Base-by-base conservation (phyloP, 2,888 invertebrate genomes). In the Stenolophus ochropezus region DNA sequence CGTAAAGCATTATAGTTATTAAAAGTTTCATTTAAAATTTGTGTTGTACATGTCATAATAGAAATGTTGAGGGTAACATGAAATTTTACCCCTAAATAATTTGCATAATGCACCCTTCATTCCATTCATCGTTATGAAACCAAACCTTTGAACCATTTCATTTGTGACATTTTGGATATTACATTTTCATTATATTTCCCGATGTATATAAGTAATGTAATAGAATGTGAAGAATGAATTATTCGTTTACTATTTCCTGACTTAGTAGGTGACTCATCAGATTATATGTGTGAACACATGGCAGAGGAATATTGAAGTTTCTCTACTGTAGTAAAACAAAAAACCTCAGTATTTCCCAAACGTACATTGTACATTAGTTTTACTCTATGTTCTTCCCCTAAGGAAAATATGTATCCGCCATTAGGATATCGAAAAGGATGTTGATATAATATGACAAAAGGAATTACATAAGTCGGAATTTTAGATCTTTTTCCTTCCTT, bases 21-120 rank as follows among this genome's bases (percentile, higher is more conserved):
- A 51, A 14, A 53, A 14, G 1, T 53, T 53, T n/a, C 18, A 18
- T 53, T 53, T 14, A 53, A 6, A 53, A 53, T 16, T 1, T 5
- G 4, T 21, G 0, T 20, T 56, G 56, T 56, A 23, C 11, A 58
- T 23, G 20, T 25, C n/a, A 61, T 61, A 14, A 21, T 56, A 56
- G 20, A 18, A 25, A 61, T 61, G n/a, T 25, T 61, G n/a, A 25
- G n/a, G 14, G 61, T 23, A 61, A 61, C 25, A 23, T 61, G n/a
- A 25, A 25, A 61, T 23, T 53, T 53, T 23, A 25, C 23, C 23
- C 14, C 61, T 51, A 25, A 21, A 61, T 61, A 61, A 61, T 61
- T 14, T 25, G 14, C 61, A 25, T 61, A 25, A 61, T 11, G 14
- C 21, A 23, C 58, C 58, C 58, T 58, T 58, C 21, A 58, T 58